Base-by-base conservation (phyloP, 2,113 vertebrate species). In the Synchiropus splendidus region DNA sequence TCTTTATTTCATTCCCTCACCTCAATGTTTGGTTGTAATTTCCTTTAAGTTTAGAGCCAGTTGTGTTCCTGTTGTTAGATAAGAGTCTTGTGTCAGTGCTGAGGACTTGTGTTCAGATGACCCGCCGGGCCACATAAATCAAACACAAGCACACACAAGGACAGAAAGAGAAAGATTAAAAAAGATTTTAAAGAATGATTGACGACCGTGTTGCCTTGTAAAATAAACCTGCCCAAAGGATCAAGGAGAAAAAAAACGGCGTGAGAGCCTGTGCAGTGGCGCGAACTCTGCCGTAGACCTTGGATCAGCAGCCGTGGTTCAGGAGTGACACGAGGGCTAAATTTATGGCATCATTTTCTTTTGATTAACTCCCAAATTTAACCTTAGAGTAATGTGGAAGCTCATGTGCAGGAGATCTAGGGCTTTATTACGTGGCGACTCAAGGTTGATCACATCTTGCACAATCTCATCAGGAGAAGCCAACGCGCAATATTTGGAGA, bases 131-230 rank as follows among this genome's bases (percentile, higher is more conserved):
- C 46, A 57, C 65, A 82, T 82, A 76, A 78, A 82, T 82, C 74
- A 76, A 70, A 61, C 48, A 46, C 58, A 50, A 51, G 47, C 55
- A 56, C 65, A 58, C 54, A 66, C 58, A 64, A 68, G 76, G 72
- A 72, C 80, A 69, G 65, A 47, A 48, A 72, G 54, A 64, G 56
- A 74, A 33, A 84, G 79, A 84, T 81, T 80, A 80, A 83, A 81
- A 81, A 78, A 74, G 56, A 78, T 75, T 67, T 52, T 51, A 48
- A 51, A 51, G 70, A 64, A 43, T 70, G 74, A 84, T 83, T 83
- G 78, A 84, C 72, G 68, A 47, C 68, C 61, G 31, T 40, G 53
- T 71, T 72, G 39, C 72, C 72, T 79, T 78, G 70, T 74, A 70
- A 79, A 79, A 64, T 56, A 54, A 47, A 71, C 61, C 53, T 36